Evolutionary conservation across 2,113 vertebrate species (phyloP), one percentile per base, ranked within the genome.

Genomic region (Phylloscopus whistleri): DNA sequence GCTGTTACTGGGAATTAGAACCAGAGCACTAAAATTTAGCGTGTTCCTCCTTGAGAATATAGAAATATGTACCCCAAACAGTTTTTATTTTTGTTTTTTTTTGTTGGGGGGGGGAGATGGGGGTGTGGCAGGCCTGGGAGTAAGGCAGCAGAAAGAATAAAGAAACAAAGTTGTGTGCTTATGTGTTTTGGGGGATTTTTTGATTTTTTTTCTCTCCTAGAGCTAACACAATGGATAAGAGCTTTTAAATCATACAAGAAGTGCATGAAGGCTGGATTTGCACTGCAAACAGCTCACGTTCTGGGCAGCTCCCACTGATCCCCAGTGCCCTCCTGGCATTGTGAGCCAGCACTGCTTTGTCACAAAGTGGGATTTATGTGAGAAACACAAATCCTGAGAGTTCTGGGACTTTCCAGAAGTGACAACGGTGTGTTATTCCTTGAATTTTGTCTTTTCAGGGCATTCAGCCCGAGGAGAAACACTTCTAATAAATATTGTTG

Each of bases 71-170:
- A 44, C 7, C 35, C 28, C 59, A 31, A 75, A 43, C 27, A 11
- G 13, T 5, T 46, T 28, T 52, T 37, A 13, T 33, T 39, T 69
- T 44, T 26, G 30, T 16, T 27, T 52, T 33, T 23, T 24, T 13
- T 15, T 8, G 9, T 39, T 39, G 39, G 39, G 9, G 0, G 1
- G 2, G 13, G 28, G 5, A 13, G 8, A 2, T 0, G 0, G 6
- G 2, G 23, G 6, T 55, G 2, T 11, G 16, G 3, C 5, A 37
- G 24, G 18, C 10, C 18, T n/a, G 24, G 16, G 18, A 41, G 37
- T 43, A 5, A 30, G 21, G 28, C 13, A 49, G 44, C 37, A 60
- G 53, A 74, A 82, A 33, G 14, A 63, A 39, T 6, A 59, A 41
- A 58, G 8, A 41, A n/a, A 39, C 2, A 16, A 56, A 84, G 8